Conservation (phyloP, 2,113 vertebrate genomes). For the Oryctolagus cuniculus region DNA sequence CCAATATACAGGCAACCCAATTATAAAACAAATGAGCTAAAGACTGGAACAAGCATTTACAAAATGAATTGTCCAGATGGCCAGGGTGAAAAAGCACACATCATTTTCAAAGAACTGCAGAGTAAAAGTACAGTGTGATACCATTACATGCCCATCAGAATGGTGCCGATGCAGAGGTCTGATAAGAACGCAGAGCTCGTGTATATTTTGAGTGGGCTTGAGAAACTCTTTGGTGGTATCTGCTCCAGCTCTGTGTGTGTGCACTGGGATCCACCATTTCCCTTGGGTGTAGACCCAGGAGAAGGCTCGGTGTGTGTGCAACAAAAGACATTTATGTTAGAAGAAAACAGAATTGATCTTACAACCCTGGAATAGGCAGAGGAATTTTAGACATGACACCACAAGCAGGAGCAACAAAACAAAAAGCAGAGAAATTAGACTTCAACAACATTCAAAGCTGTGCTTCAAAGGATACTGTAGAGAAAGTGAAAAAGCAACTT, state of each 20-base stretch:
- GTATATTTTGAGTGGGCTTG: neutral
- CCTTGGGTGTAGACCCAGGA: neutral
- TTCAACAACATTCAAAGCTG: neutral
- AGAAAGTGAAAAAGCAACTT: neutral
- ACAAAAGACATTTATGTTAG: neutral
- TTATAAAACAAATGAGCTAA: constrained; percentile 8
- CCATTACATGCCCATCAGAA: neutral
- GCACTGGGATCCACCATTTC: neutral
- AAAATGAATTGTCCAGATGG: neutral
- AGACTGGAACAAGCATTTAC: neutral
- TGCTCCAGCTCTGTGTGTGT: neutral
- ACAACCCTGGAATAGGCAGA: neutral
- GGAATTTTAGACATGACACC: neutral
- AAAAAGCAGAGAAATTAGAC: neutral
- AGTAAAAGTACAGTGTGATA: neutral
- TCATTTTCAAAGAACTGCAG: neutral
- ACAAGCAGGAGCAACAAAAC: neutral
- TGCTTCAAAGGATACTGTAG: neutral
- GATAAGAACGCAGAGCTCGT: neutral
- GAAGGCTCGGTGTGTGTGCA: neutral
- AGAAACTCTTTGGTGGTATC: neutral
- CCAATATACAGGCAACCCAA: neutral
- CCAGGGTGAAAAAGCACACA: neutral
- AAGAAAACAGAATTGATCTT: neutral
- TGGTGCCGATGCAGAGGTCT: neutral